A percentile compares a stretch with the other conserved stretches of the same genome.
Evolutionary conservation across 1,140 invertebrate genomes (phyloP).

Genomic region (Saccostrea glomerata): DNA sequence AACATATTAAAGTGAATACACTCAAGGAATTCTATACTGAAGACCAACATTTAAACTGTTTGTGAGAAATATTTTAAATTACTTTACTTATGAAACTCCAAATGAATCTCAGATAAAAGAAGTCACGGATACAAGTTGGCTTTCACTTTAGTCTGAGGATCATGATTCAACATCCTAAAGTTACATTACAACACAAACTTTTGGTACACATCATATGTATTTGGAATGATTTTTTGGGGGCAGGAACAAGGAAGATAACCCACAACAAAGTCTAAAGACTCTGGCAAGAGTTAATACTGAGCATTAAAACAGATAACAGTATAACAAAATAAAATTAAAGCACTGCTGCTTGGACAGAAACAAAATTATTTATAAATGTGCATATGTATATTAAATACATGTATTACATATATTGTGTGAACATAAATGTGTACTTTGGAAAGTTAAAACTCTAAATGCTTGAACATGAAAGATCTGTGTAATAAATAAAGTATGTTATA

Average conservation of each 20-base stretch:
- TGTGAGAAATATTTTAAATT: too few relatives aligned
- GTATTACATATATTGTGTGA: neutral
- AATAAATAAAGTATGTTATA: neutral
- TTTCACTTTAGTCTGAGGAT: too few relatives aligned
- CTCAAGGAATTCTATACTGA: too few relatives aligned
- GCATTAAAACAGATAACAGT: neutral
- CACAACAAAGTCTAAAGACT: neutral
- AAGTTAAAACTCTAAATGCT: neutral
- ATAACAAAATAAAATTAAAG: neutral
- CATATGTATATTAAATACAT: neutral
- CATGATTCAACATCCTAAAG: too few relatives aligned
- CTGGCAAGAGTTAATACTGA: neutral
- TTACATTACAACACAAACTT: too few relatives aligned
- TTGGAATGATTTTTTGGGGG: neutral
- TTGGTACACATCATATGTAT: neutral
- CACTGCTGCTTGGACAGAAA: neutral
- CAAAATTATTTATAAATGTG: neutral
- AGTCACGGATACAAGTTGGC: too few relatives aligned
- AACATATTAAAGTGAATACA: too few relatives aligned
- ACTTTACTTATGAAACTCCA: too few relatives aligned
- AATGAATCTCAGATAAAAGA: too few relatives aligned
- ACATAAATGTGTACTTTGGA: neutral
- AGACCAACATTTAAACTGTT: too few relatives aligned
- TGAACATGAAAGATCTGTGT: constrained; percentile 28
- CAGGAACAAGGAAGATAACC: neutral